Evolutionary conservation across 2,888 invertebrate genomes (phyloP).

Genomic region (Coelinius sp.): DNA sequence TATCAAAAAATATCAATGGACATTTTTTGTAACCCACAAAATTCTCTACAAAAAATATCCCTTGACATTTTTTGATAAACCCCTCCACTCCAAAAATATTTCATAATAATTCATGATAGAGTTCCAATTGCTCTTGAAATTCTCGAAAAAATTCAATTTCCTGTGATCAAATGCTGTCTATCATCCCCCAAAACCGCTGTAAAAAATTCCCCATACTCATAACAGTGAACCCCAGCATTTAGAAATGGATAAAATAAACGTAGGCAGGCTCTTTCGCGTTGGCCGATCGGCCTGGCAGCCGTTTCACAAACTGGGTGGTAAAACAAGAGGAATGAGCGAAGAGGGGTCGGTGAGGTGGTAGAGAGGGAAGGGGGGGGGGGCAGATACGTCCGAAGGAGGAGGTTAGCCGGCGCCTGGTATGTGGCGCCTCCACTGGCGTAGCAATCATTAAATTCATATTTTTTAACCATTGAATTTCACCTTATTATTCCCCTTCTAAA

Average conservation of each 20-base stretch:
- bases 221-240: slow-evolving; percentile 26
- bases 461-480: neutral
- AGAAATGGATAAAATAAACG: slow-evolving; percentile 7
- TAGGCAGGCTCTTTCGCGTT: slow-evolving; percentile 1
- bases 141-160: too few relatives aligned
- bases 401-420: slow-evolving; percentile 66
- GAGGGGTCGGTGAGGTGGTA: slow-evolving; percentile 3
- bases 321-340: slow-evolving; percentile 5
- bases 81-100: too few relatives aligned
- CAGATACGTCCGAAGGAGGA: slow-evolving; percentile 42
- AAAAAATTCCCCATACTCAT: neutral
- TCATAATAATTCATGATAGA: too few relatives aligned
- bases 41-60: too few relatives aligned
- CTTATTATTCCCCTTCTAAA: neutral
- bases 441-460: slow-evolving; percentile 53
- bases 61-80: neutral
- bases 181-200: neutral
- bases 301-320: slow-evolving; percentile 26
- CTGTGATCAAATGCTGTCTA: neutral
- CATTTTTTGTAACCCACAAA: too few relatives aligned
- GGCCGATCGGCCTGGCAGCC: slow-evolving; percentile 42
- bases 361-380: slow-evolving; percentile 33
- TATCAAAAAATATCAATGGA: too few relatives aligned
- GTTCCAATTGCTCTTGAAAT: neutral
- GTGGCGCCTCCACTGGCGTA: slow-evolving; percentile 69